phyloP scores from a whole-genome alignment of 2,113 vertebrate genomes.

The Athene noctua region DNA sequence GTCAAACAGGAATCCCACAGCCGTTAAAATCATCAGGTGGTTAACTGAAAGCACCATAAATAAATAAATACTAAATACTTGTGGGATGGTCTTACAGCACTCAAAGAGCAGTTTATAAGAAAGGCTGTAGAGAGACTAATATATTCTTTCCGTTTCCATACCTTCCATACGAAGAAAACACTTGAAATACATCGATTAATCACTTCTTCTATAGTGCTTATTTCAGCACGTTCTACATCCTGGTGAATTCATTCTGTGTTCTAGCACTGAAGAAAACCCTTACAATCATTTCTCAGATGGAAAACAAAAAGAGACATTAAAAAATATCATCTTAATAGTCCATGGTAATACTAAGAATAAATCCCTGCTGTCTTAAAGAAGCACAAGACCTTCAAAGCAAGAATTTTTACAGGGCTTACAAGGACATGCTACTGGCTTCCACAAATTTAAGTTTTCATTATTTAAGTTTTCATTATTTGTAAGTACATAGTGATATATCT shows the following conservation, averaged over 20 bases:
- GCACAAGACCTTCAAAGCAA: background rate
- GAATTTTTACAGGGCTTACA: background rate
- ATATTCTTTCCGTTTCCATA: background rate
- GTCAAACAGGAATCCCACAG: background rate
- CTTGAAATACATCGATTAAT: background rate
- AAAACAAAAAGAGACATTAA: background rate
- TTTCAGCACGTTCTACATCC: background rate
- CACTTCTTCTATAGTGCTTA: background rate
- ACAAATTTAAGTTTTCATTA: background rate
- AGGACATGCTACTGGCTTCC: background rate
- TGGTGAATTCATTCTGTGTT: background rate
- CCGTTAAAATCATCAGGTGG: background rate
- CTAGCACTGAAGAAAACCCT: background rate
- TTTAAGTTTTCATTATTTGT: background rate
- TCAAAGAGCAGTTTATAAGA: background rate
- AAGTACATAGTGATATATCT: background rate
- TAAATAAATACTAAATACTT: background rate
- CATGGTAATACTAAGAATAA: background rate
- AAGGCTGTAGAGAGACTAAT: background rate
- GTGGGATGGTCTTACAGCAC: background rate
- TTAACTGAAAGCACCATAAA: conserved; percentile 15
- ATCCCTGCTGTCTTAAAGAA: background rate
- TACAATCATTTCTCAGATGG: background rate
- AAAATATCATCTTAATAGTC: background rate
- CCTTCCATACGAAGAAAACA: background rate